These are phyloP conservation scores for Otis tarda DNA, from an alignment of 2,113 vertebrate genomes.

Conservation along the genomic window DNA sequence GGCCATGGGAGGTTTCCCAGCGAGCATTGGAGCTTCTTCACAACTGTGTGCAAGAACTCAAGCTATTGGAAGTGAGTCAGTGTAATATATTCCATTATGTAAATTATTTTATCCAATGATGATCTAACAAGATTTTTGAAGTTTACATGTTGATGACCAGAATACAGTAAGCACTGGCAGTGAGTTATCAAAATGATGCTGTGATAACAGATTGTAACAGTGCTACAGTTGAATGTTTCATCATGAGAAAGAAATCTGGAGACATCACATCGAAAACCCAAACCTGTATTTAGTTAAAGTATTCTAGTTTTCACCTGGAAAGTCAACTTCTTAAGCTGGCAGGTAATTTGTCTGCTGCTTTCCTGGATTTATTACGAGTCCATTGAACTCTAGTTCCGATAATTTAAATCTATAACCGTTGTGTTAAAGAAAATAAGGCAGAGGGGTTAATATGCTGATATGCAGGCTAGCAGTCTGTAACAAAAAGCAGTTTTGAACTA, in stretches of 20 bases:
- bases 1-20: constrained; percentile 96
- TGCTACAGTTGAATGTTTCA: neutral
- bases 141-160: neutral
- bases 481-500: neutral
- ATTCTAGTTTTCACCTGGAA: neutral
- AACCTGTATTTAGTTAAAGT: neutral
- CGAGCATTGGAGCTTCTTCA: constrained; percentile 93
- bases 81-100: neutral
- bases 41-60: constrained; percentile 96
- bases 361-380: neutral
- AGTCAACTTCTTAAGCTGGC: neutral
- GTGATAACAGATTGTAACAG: neutral
- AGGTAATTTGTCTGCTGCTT: neutral
- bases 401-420: neutral
- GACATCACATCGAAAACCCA: neutral
- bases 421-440: neutral
- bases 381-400: neutral
- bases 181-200: neutral
- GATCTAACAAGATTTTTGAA: neutral
- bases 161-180: neutral
- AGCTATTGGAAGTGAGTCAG: constrained; percentile 87
- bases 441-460: neutral
- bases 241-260: neutral
- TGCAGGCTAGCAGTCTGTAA: neutral
- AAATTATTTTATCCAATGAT: neutral